Base-by-base conservation (phyloP, 2,888 invertebrate genomes). In the Salpingus planirostris region DNA sequence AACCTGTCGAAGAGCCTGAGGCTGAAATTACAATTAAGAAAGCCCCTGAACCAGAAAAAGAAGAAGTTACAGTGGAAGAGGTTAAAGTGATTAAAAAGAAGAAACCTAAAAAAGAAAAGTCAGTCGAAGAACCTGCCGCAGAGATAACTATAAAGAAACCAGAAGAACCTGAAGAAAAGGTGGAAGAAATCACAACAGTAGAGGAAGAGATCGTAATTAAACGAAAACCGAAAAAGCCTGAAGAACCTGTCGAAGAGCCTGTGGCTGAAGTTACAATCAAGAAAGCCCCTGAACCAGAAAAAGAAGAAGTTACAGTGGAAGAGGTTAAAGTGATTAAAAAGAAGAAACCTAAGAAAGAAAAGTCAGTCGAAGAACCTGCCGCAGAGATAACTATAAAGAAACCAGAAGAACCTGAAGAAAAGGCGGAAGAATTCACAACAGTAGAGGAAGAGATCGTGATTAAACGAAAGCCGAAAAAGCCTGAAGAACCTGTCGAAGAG, bases 1-100 rank as follows among this genome's bases (percentile, higher is more conserved):
- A 42, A 11, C 30, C 33, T n/a, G 31, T 18, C 2, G 81, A 51
- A 43, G 44, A 45, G 42, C 52, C 52, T 80, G 78, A 35, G 11
- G 78, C 33, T 10, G 44, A 31, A 13, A 18, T 31, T 5, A 26
- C 26, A 11, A 5, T 31, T 6, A 25, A 31, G 11, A 24, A 13
- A 21, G 18, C 27, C 13, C 22, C 18, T 12, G 14, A 6, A 15
- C 47, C 48, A 38, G 5, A 24, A 26, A 43, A 12, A 29, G 41
- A 30, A 5, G 37, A 41, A 24, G 11, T 36, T 10, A 28, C 27
- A 15, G 27, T 28, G 5, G 33, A 33, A 22, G 67, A 66, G 43
- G 64, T 50, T 45, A 34, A 49, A 36, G 42, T 50, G 38, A 30
- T 49, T 25, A 35, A 53, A 38, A 47, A 44, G 40, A 46, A 47